Evolutionary conservation across 1,140 invertebrate species (phyloP), one percentile per base, ranked within the genome.

Genomic region (Episyrphus balteatus): DNA sequence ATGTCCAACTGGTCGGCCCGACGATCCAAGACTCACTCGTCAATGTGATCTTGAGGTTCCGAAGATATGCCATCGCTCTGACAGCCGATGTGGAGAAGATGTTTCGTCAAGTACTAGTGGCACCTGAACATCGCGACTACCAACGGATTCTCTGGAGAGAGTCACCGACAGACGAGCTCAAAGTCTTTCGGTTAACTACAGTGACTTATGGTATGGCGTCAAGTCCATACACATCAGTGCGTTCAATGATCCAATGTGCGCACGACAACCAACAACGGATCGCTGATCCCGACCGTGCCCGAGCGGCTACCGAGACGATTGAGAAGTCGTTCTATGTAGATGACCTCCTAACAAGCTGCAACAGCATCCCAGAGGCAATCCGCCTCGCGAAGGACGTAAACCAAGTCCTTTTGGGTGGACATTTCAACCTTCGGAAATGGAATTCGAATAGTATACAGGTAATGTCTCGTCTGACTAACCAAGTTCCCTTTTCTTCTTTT

Each of bases 101-200:
- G 58, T 70, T 54, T 43, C 47, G 62, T 9, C 57, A 60, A 32
- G 51, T 66, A 9, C 19, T 12, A 21, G 36, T 65, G 2, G 26
- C 47, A 36, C 6, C 38, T 15, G 15, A 49, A 17, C 44, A 65
- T 46, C 26, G 47, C 12, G 46, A 46, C n/a, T 62, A 55, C 38
- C 66, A 72, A 56, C 44, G 55, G 17, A 64, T 72, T 30, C 21
- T 72, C 2, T 71, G 69, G 63, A 44, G 62, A 21, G 17, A 53
- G 32, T 36, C 46, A 8, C 46, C 49, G 11, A 33, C 43, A 19
- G 42, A 63, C 21, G 30, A 51, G 5, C 46, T 71, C 1, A 49
- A 50, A 43, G 51, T 39, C 9, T 65, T 43, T 50, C 52, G 41
- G 14, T 33, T 67, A 2, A 51, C 14, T 9, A 68, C 62, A 0